These are phyloP conservation scores for Eulacestoma nigropectus DNA, from an alignment of 2,113 vertebrate species.

Conservation along the genomic window DNA sequence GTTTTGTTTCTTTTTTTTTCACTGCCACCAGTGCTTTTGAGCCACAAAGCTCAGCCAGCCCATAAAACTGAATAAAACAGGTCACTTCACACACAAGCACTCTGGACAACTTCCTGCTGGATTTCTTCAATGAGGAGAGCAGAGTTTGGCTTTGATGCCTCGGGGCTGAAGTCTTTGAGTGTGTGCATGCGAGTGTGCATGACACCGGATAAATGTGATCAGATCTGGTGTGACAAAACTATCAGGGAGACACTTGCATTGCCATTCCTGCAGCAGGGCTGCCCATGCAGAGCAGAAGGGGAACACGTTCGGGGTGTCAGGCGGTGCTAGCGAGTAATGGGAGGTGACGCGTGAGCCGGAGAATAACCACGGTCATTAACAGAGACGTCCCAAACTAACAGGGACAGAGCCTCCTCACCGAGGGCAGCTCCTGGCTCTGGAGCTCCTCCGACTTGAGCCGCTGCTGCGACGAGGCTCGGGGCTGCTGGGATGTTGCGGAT, in stretches of 20 bases:
- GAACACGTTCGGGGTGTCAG: conserved; percentile 35
- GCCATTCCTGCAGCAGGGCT: neutral
- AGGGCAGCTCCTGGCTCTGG: neutral
- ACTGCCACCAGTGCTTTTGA: neutral
- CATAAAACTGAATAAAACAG: neutral
- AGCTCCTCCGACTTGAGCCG: neutral
- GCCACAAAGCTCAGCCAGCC: neutral
- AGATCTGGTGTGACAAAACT: conserved; percentile 50
- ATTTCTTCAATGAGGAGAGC: neutral
- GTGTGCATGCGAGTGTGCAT: neutral
- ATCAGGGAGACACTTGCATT: neutral
- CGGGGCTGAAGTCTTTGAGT: neutral
- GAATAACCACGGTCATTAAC: neutral
- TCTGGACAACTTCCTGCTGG: conserved; percentile 3
- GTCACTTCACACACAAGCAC: neutral
- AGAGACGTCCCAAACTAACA: neutral
- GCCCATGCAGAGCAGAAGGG: neutral
- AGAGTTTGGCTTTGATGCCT: neutral
- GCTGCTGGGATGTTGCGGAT: neutral
- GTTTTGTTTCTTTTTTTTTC: neutral
- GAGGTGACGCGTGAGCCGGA: neutral
- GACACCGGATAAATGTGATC: conserved; percentile 21
- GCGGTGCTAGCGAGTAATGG: neutral
- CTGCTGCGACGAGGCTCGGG: neutral
- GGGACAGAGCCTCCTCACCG: neutral